Percentiles rank a stretch among this genome's conserved stretches.
Conservation (phyloP, 2,888 invertebrate species). For the Aspidapion aeneum region DNA sequence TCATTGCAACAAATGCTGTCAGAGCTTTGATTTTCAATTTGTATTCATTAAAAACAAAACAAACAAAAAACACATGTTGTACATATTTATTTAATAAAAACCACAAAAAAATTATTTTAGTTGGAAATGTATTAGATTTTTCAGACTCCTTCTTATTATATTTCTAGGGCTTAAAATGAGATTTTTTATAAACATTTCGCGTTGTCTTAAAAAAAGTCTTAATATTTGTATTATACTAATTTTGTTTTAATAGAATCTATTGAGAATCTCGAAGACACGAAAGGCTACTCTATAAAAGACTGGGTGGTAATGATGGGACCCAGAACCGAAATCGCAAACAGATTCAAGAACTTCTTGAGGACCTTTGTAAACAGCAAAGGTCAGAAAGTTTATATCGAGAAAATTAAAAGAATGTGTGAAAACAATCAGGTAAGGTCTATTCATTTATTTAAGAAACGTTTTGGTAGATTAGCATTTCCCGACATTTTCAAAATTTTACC, state of each 20-base stretch:
- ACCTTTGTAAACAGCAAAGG: conserved; percentile 86
- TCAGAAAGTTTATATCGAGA: conserved; percentile 86
- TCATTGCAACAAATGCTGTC: too few relatives aligned
- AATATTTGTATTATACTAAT: background rate
- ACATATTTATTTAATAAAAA: too few relatives aligned
- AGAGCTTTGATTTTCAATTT: too few relatives aligned
- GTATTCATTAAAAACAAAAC: too few relatives aligned
- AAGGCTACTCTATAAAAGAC: conserved; percentile 90
- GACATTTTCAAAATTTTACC: too few relatives aligned
- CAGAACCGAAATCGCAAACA: conserved; percentile 91
- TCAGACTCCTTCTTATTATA: background rate
- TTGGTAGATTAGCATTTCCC: too few relatives aligned
- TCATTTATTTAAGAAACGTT: too few relatives aligned
- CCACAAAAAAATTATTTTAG: background rate
- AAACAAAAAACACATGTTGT: too few relatives aligned
- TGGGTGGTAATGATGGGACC: conserved; percentile 97
- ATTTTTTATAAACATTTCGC: conserved; percentile 5
- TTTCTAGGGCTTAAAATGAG: background rate
- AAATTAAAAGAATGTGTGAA: conserved; percentile 93
- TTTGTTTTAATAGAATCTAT: conserved; percentile 82
- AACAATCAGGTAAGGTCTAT: conserved; percentile 69
- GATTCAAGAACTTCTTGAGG: conserved; percentile 87
- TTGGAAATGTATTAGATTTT: background rate
- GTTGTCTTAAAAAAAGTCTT: background rate
- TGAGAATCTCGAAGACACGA: conserved; percentile 96